phyloP scores from a whole-genome alignment of 2,113 vertebrate species.

The Orthonyx spaldingii region DNA sequence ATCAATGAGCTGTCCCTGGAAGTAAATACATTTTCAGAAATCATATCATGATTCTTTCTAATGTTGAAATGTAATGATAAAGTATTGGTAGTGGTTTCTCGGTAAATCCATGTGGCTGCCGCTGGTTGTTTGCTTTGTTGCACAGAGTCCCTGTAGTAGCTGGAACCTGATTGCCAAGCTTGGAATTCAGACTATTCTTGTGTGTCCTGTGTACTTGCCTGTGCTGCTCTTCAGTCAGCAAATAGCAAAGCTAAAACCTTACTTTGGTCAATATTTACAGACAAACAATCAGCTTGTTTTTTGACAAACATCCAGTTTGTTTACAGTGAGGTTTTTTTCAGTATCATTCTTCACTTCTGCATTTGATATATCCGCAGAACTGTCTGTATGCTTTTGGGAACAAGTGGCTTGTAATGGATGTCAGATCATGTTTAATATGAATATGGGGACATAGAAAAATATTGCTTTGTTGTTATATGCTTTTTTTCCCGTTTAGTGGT shows the following conservation, averaged over 20 bases:
- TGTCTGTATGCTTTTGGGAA: background rate
- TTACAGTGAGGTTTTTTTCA: background rate
- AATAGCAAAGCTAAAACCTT: background rate
- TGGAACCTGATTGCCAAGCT: background rate
- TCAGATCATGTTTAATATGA: background rate
- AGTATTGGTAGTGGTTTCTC: background rate
- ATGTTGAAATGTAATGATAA: background rate
- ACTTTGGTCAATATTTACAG: conserved; percentile 54
- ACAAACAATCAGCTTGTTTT: conserved; percentile 44
- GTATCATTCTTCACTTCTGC: background rate
- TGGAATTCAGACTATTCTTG: background rate
- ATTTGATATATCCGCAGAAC: background rate
- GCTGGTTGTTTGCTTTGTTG: background rate
- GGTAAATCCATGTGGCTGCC: background rate
- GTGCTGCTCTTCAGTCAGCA: conserved; percentile 19
- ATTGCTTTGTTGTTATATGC: background rate
- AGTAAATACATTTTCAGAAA: background rate
- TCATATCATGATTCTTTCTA: background rate
- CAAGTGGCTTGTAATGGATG: conserved; percentile 24
- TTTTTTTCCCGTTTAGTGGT: background rate
- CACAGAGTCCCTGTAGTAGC: background rate
- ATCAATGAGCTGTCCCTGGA: background rate
- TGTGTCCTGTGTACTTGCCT: conserved; percentile 15
- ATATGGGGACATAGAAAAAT: background rate
- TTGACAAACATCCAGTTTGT: conserved; percentile 38